Evolutionary conservation across 2,113 vertebrate genomes (phyloP).

Genomic region (Sialia sialis): DNA sequence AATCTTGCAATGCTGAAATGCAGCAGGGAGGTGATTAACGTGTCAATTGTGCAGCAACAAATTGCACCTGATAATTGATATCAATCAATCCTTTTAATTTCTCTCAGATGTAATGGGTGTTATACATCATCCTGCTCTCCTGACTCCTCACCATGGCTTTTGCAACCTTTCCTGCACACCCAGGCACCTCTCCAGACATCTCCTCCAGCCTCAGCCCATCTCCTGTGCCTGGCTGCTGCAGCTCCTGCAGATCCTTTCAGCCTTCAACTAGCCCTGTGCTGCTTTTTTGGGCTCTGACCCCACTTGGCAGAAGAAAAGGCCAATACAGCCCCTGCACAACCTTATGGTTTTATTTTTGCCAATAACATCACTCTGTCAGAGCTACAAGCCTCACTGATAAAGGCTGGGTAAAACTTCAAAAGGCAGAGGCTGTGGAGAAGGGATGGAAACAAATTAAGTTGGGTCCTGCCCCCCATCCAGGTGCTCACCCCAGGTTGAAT

Average conservation of each 20-base stretch:
- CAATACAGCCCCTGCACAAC: not conserved
- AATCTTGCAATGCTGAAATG: constrained; percentile 59
- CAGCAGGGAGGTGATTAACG: constrained; percentile 74
- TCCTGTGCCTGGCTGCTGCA: not conserved
- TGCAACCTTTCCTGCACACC: not conserved
- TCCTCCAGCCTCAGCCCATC: not conserved
- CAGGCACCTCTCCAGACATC: not conserved
- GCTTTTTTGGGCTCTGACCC: not conserved
- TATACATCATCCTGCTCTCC: constrained; percentile 43
- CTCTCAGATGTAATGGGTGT: constrained; percentile 31
- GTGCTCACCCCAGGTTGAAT: not conserved
- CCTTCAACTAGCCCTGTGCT: not conserved
- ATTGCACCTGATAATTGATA: constrained; percentile 78
- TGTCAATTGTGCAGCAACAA: constrained; percentile 71
- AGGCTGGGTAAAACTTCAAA: not conserved
- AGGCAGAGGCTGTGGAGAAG: not conserved
- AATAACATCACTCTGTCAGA: not conserved
- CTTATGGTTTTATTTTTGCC: not conserved
- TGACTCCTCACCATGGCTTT: constrained; percentile 2
- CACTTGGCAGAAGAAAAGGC: not conserved
- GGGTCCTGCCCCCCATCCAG: not conserved
- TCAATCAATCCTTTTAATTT: constrained; percentile 77
- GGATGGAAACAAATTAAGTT: not conserved
- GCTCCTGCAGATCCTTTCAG: not conserved
- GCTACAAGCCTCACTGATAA: not conserved